Percentiles rank a stretch among this genome's conserved stretches.
Conservation (phyloP, 1,140 invertebrate species). For the Saccostrea echinata region DNA sequence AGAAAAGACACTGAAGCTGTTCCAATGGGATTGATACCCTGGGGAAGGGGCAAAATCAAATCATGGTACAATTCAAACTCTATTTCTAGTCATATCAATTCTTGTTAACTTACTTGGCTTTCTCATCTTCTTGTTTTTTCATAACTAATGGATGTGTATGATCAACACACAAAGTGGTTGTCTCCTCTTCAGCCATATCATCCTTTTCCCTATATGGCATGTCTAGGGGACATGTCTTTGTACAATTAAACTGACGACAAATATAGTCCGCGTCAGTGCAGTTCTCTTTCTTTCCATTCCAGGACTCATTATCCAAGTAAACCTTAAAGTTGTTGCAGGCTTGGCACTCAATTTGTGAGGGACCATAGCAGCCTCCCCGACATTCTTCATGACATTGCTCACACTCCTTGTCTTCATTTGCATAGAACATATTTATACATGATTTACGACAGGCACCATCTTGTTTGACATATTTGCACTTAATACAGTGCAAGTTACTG, state of each 20-base stretch:
- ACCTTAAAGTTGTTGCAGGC: slow-evolving; percentile 93
- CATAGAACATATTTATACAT: slow-evolving; percentile 81
- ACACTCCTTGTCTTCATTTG: slow-evolving; percentile 61
- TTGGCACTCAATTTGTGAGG: slow-evolving; percentile 88
- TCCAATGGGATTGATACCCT: not conserved
- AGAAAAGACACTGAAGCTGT: too few relatives aligned
- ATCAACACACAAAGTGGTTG: slow-evolving; percentile 71
- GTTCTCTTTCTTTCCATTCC: not conserved
- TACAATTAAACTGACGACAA: slow-evolving; percentile 89
- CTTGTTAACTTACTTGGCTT: not conserved
- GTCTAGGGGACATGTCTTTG: slow-evolving; percentile 89
- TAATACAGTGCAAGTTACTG: slow-evolving; percentile 63
- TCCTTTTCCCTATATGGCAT: slow-evolving; percentile 81
- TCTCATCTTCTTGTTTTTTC: not conserved
- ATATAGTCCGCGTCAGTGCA: not conserved
- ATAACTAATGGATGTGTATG: slow-evolving; percentile 54
- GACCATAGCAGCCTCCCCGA: slow-evolving; percentile 90
- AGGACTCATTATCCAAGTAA: slow-evolving; percentile 80
- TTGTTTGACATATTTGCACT: slow-evolving; percentile 67
- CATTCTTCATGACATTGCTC: slow-evolving; percentile 86
- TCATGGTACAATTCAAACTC: not conserved
- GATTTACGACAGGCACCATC: slow-evolving; percentile 83
- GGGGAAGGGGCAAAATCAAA: not conserved
- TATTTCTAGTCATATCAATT: not conserved
- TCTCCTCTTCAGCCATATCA: slow-evolving; percentile 59